Evolutionary conservation across 2,797 vertebrate genomes (phyloP), one percentile per base, ranked within the genome.

Genomic region (Hafferia zeledoni): DNA sequence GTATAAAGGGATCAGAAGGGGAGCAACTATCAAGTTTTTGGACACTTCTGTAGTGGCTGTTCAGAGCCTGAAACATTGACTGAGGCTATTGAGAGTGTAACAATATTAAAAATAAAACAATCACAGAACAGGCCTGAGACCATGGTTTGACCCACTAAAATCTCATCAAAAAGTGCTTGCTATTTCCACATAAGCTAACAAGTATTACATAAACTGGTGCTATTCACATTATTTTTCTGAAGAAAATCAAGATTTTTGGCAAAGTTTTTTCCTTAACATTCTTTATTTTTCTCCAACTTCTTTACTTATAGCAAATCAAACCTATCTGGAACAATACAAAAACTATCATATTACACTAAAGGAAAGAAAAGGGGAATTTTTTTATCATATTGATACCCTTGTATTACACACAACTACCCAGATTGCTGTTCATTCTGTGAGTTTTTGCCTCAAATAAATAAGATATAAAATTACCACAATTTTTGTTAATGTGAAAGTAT

Each of bases 311-410:
- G 49, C 17, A 63, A 11, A 52, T 55, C 30, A 70, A 77, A 72
- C 4, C 13, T 25, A 57, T 25, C 7, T 28, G 25, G 27, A 64
- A 24, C 33, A 64, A 69, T 33, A 24, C 11, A 75, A 71, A 77
- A 64, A 10, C 10, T 61, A 46, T 47, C 16, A 5, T 52, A 52
- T 63, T 63, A 33, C 11, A 13, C 16, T 23, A 25, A 50, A 63
- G 27, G 39, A 63, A 84, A 79, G 9, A 41, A 77, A 69, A 60
- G 5, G 5, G 6, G 0, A 0, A 0, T 12, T 20, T 60, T 46
- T 64, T n/a, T 19, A 13, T 53, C 33, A 22, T 47, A 47, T 14
- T 9, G 17, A n/a, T 75, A 64, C 5, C 12, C 4, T 30, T 37
- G 19, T 37, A 78, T 60, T 83, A 55, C 60, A 70, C 65, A 12